Conservation (phyloP, 2,113 vertebrate genomes). For the Danionella cerebrum region DNA sequence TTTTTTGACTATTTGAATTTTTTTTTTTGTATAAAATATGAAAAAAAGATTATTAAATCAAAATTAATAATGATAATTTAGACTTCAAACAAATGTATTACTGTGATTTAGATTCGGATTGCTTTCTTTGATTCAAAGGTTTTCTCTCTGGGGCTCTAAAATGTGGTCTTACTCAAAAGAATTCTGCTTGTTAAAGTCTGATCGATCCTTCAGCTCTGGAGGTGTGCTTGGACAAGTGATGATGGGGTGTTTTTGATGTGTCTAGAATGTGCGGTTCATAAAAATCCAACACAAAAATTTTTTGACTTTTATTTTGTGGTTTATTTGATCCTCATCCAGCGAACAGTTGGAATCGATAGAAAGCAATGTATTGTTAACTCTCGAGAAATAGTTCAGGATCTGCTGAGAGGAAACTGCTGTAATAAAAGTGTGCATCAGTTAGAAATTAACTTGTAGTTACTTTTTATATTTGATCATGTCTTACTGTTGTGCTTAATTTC, state of each 20-base stretch:
- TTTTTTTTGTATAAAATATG: too few species aligned
- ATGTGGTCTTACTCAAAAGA: not conserved
- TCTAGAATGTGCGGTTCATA: not conserved
- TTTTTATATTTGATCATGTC: too few species aligned
- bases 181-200: not conserved
- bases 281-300: not conserved
- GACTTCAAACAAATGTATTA: too few species aligned
- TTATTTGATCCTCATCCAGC: not conserved
- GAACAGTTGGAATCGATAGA: not conserved
- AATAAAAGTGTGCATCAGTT: too few species aligned
- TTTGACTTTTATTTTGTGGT: not conserved
- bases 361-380: not conserved
- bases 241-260: not conserved
- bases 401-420: too few species aligned
- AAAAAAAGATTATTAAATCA: too few species aligned
- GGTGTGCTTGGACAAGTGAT: conserved; percentile 1
- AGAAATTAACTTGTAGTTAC: too few species aligned
- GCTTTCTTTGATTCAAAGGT: not conserved
- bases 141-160: not conserved
- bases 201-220: conserved; percentile 1
- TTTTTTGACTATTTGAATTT: too few species aligned
- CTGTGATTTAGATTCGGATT: not conserved
- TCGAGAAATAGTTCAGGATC: too few species aligned
- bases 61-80: too few species aligned
- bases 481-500: too few species aligned